Evolutionary conservation across 2,888 invertebrate genomes (phyloP), one percentile per base, ranked within the genome.

Genomic region (Acronicta psi): DNA sequence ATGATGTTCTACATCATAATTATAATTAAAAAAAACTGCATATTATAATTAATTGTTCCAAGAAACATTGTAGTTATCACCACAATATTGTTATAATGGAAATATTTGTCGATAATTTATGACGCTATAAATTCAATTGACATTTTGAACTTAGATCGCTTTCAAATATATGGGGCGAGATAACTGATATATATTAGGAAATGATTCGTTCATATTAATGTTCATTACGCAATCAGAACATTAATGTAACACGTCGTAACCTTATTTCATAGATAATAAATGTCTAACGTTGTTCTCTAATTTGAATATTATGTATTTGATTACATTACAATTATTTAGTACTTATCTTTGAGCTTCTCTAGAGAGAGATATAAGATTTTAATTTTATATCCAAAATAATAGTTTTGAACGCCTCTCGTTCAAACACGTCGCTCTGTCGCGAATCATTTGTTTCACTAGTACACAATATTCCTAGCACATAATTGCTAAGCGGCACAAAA

Each of bases 191-290:
- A 64, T 64, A 73, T 75, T 75, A 65, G 57, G 61, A 61, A 66
- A 66, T 58, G 52, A 58, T 59, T 47, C 45, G 36, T 31, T 47
- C 49, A 54, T 70, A 74, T 57, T 34, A 64, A 42, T 53, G 50
- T 42, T 59, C 54, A 64, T 75, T 72, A 60, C 69, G 46, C 54
- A 72, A 66, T 67, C 53, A 44, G 9, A 49, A 57, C 56, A 59
- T 53, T 52, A 66, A 67, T 56, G 18, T 40, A 74, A 73, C 65
- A 73, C 56, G 31, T 76, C 46, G 44, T 69, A 69, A 73, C 70
- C 71, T 51, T 63, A 73, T 74, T 76, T 76, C 57, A 66, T 59
- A 55, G 59, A 63, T 66, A 66, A 59, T 76, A 53, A 56, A 65
- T 59, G 74, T 63, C 56, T 45, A 46, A 52, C 46, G 53, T 59